phyloP scores from a whole-genome alignment of 53 echinoderm and acorn worm species.

The Apostichopus leukothele region DNA sequence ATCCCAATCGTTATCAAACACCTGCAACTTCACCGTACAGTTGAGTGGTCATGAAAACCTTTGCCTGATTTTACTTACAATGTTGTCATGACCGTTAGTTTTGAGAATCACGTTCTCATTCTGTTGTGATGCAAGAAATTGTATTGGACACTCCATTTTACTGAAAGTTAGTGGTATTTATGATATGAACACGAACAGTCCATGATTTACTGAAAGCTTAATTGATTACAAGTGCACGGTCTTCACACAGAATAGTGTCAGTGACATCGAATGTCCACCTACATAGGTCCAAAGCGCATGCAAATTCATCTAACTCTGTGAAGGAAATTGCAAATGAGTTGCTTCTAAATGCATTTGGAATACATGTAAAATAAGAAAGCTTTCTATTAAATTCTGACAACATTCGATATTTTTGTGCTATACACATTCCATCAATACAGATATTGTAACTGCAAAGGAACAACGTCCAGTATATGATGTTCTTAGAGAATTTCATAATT shows the following conservation, averaged over 20 bases:
- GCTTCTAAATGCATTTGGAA: background rate
- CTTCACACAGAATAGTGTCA: slow-evolving; percentile 14
- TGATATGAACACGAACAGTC: slow-evolving; percentile 21
- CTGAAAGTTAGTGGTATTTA: background rate
- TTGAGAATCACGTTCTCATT: background rate
- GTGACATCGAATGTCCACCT: background rate
- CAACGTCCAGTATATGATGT: slow-evolving; percentile 20
- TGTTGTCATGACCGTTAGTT: background rate
- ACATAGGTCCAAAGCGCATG: background rate
- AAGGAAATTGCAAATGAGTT: slow-evolving; percentile 20
- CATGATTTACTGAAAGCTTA: slow-evolving; percentile 16
- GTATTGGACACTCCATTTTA: slow-evolving; percentile 27
- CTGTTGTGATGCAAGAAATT: background rate
- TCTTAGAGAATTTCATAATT: background rate
- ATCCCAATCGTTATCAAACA: slow-evolving; percentile 1
- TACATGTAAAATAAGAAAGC: background rate
- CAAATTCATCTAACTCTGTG: background rate
- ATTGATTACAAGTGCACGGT: background rate
- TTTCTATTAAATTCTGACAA: background rate
- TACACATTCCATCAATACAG: background rate
- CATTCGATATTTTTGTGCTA: slow-evolving; percentile 3
- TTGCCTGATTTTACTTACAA: background rate
- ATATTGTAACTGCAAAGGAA: slow-evolving; percentile 18
- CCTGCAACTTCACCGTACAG: slow-evolving; percentile 13
- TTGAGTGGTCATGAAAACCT: slow-evolving; percentile 9